Conservation (phyloP, 2,888 invertebrate genomes). For the Empis livida region DNA sequence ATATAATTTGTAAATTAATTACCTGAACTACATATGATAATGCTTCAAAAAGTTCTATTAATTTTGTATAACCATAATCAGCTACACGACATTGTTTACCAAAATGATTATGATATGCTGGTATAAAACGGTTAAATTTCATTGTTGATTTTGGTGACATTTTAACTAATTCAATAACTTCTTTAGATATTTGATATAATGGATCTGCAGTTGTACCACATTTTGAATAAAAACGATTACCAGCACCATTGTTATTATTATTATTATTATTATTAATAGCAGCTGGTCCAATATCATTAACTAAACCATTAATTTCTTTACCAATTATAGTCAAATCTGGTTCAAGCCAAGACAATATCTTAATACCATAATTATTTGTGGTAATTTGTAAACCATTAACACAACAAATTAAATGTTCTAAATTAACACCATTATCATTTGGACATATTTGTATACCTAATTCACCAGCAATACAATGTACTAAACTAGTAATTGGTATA, state of each 20-base stretch:
- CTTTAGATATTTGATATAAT: slow-evolving; percentile 64
- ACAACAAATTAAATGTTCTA: slow-evolving; percentile 83
- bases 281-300: slow-evolving; percentile 32
- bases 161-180: slow-evolving; percentile 73
- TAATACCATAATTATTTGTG: slow-evolving; percentile 35
- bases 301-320: slow-evolving; percentile 12
- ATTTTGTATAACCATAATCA: slow-evolving; percentile 89
- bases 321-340: slow-evolving; percentile 15
- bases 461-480: slow-evolving; percentile 32
- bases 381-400: slow-evolving; percentile 52
- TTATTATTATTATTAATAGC: slow-evolving; percentile 2
- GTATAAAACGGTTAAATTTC: slow-evolving; percentile 76
- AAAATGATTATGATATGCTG: slow-evolving; percentile 93
- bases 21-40: slow-evolving; percentile 78
- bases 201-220: slow-evolving; percentile 26
- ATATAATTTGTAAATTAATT: slow-evolving; percentile 13
- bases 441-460: slow-evolving; percentile 24
- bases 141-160: slow-evolving; percentile 71
- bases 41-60: slow-evolving; percentile 80
- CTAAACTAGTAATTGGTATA: slow-evolving; percentile 32
- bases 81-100: slow-evolving; percentile 90
- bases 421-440: slow-evolving; percentile 58
- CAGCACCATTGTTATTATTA: slow-evolving; percentile 7
- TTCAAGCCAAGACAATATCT: slow-evolving; percentile 31
- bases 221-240: slow-evolving; percentile 23